These are phyloP conservation scores for Scaptomyza tumidula DNA, from an alignment of 2,888 invertebrate species.

Conservation along the genomic window DNA sequence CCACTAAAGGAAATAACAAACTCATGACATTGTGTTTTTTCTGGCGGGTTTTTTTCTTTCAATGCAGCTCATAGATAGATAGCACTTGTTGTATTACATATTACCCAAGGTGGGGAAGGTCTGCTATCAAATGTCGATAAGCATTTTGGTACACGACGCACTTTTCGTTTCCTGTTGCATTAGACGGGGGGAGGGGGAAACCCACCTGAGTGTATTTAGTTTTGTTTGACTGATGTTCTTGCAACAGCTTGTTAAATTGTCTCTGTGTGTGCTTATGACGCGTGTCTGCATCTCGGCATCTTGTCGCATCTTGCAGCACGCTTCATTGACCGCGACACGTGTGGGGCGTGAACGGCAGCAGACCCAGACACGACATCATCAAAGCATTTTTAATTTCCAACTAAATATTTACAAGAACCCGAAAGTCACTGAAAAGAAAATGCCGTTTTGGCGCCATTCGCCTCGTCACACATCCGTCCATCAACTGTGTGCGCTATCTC, in stretches of 20 bases:
- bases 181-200: background rate
- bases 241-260: conserved; percentile 9
- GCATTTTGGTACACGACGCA: conserved; percentile 25
- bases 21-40: conserved; percentile 32
- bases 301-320: conserved; percentile 27
- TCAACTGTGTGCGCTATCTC: conserved; percentile 53
- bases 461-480: conserved; percentile 77
- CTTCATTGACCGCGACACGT: conserved; percentile 68
- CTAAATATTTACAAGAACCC: conserved; percentile 53
- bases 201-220: conserved; percentile 13
- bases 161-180: conserved; percentile 32
- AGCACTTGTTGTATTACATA: background rate
- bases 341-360: conserved; percentile 60
- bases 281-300: conserved; percentile 28
- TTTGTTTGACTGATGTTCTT: background rate
- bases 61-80: conserved; percentile 28
- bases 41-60: conserved; percentile 8
- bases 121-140: conserved; percentile 35
- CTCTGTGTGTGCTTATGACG: conserved; percentile 8
- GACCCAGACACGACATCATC: conserved; percentile 36
- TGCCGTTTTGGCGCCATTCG: conserved; percentile 69
- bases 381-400: conserved; percentile 61
- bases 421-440: conserved; percentile 47
- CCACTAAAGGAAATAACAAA: conserved; percentile 61
- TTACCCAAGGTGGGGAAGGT: background rate